Evolutionary conservation across 2,113 vertebrate species (phyloP).

Genomic region (Montifringilla adamsi): DNA sequence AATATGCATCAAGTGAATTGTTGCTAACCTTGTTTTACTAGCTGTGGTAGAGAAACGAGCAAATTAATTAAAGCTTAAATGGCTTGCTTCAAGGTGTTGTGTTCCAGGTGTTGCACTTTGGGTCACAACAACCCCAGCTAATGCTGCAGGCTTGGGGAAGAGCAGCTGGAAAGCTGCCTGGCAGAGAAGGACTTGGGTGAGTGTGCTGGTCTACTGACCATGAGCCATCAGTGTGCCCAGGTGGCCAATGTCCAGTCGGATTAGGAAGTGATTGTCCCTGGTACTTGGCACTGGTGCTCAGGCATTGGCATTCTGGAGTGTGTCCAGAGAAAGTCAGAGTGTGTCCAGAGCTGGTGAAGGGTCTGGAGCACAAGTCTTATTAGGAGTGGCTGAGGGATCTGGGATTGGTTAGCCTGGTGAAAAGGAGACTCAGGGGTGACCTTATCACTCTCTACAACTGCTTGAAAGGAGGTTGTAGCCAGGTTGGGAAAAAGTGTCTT

Average conservation of each 20-base stretch:
- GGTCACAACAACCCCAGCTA: neutral
- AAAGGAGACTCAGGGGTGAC: neutral
- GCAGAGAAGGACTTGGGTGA: neutral
- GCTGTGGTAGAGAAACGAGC: neutral
- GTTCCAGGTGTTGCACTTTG: neutral
- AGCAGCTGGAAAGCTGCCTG: neutral
- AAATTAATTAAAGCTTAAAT: neutral
- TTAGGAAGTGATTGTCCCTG: neutral
- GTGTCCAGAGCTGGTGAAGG: neutral
- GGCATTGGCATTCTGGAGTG: neutral
- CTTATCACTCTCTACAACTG: neutral
- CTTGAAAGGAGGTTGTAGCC: neutral
- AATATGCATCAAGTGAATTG: neutral
- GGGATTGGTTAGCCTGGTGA: neutral
- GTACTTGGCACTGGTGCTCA: neutral
- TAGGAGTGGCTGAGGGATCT: neutral
- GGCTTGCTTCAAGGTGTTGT: neutral
- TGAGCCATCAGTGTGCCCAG: neutral
- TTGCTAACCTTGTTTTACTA: neutral
- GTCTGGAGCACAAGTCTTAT: neutral
- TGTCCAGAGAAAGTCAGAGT: neutral
- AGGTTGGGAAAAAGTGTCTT: neutral
- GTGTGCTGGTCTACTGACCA: neutral
- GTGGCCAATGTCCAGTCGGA: neutral
- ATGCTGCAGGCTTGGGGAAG: neutral